phyloP scores from a whole-genome alignment of 1,140 invertebrate species.

The Euwallacea fornicatus region DNA sequence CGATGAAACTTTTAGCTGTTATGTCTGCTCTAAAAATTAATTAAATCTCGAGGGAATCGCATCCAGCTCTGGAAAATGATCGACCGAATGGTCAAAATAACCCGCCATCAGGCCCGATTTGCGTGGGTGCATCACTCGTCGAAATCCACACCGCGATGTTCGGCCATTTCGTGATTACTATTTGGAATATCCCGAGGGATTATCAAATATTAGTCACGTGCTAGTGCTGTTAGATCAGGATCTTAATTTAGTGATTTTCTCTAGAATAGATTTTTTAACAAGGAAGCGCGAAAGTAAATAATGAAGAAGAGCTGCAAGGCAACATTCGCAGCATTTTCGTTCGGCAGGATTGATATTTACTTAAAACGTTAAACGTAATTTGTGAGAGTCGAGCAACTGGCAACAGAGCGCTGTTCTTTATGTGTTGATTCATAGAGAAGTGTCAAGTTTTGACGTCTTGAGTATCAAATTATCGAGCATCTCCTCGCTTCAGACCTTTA shows the following conservation, averaged over 20 bases:
- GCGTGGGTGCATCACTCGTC: constrained; percentile 12
- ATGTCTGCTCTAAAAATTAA: constrained; percentile 9
- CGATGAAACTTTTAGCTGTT: constrained; percentile 6
- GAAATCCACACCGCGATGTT: constrained; percentile 10
- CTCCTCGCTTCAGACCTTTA: too few relatives aligned
- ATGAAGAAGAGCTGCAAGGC: too few relatives aligned
- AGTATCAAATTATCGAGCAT: too few relatives aligned
- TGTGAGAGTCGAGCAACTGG: too few relatives aligned
- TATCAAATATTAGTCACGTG: not conserved
- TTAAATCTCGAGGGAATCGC: constrained; percentile 1
- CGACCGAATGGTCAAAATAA: constrained; percentile 4
- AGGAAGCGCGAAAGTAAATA: too few relatives aligned
- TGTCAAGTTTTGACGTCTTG: too few relatives aligned
- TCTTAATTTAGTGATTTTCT: not conserved
- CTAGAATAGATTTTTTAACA: too few relatives aligned
- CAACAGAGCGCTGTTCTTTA: too few relatives aligned
- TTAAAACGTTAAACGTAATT: too few relatives aligned
- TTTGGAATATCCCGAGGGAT: not conserved
- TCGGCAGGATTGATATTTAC: too few relatives aligned
- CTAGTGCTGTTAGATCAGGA: not conserved
- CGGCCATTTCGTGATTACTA: not conserved
- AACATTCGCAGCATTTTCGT: too few relatives aligned
- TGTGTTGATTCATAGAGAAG: too few relatives aligned
- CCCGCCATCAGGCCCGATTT: not conserved
- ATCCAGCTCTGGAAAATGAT: constrained; percentile 7